Evolutionary conservation across 2,113 vertebrate species (phyloP), one percentile per base, ranked within the genome.

Genomic region (Nansenia antarctica): DNA sequence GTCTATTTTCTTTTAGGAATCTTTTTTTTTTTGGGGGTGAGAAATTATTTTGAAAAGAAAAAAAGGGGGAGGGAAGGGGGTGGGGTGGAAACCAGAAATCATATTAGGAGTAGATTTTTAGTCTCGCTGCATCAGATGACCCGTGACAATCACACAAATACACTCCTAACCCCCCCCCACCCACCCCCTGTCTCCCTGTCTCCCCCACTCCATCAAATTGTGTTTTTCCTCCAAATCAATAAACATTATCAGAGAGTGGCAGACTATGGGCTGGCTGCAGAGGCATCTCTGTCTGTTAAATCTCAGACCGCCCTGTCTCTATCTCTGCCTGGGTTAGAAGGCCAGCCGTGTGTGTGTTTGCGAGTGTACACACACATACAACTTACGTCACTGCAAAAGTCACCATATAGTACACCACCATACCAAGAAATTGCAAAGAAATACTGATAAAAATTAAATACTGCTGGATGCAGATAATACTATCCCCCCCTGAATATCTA

Each of bases 171-270:
- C 58, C 15, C 58, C 5, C 30, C 18, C 24, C 27, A 31, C 54
- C 34, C 20, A 30, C 47, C 39, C 54, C 54, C 47, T 68, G 27
- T 29, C 69, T 20, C 65, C 62, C 60, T 47, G 45, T 53, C 59
- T 70, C 65, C 76, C 72, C 75, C 68, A 78, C 83, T 86, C 90
- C 81, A 87, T 91, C 89, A 91, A 90, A 91, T 86, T 84, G 87
- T 85, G 82, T 85, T 87, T 87, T 81, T 86, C 83, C 86, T 64
- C 76, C 84, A 85, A 86, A 91, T 91, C 90, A 91, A 91, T 92
- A 91, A 90, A 92, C 91, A 91, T 91, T 88, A 91, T 90, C 90
- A 91, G 84, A 87, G 86, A 87, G 83, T 86, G 87, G 85, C 87
- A 91, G 90, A 85, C 88, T 88, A 89, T 88, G 87, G 81, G 82